phyloP scores from a whole-genome alignment of 92 coral and sea anemone genomes.

The Ricordea florida region DNA sequence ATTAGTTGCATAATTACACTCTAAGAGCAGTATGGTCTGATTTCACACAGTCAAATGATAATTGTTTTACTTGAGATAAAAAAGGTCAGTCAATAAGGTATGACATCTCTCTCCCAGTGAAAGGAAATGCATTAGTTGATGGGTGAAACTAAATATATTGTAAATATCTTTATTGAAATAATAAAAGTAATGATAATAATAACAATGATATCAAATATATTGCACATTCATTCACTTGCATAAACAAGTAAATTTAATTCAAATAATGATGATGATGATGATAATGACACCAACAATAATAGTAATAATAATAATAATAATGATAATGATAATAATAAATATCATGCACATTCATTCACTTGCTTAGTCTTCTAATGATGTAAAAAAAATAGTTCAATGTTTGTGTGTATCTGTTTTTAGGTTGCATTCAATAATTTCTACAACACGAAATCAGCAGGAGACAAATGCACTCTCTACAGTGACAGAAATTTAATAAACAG shows the following conservation, averaged over 20 bases:
- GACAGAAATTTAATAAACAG: too few relatives aligned
- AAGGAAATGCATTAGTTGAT: conserved; percentile 16
- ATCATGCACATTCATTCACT: conserved; percentile 18
- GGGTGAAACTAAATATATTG: conserved; percentile 7
- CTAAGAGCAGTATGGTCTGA: conserved; percentile 9
- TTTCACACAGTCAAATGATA: conserved; percentile 28
- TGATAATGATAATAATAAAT: neutral
- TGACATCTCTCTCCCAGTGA: conserved; percentile 13
- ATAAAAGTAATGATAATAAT: neutral
- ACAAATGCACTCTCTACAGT: too few relatives aligned
- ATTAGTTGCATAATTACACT: conserved; percentile 14
- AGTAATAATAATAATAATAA: too few relatives aligned
- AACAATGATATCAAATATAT: too few relatives aligned
- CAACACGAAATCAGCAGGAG: too few relatives aligned
- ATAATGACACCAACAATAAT: too few relatives aligned
- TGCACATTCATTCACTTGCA: too few relatives aligned
- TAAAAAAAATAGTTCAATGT: neutral
- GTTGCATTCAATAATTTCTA: too few relatives aligned
- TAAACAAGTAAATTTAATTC: too few relatives aligned
- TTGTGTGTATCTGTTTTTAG: neutral
- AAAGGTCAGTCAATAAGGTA: conserved; percentile 15
- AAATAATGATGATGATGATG: too few relatives aligned
- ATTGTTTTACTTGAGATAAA: conserved; percentile 3
- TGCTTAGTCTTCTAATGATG: conserved; percentile 7
- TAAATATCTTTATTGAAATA: conserved; percentile 5